Evolutionary conservation across 2,113 vertebrate species (phyloP).

Genomic region (Ginglymostoma cirratum): DNA sequence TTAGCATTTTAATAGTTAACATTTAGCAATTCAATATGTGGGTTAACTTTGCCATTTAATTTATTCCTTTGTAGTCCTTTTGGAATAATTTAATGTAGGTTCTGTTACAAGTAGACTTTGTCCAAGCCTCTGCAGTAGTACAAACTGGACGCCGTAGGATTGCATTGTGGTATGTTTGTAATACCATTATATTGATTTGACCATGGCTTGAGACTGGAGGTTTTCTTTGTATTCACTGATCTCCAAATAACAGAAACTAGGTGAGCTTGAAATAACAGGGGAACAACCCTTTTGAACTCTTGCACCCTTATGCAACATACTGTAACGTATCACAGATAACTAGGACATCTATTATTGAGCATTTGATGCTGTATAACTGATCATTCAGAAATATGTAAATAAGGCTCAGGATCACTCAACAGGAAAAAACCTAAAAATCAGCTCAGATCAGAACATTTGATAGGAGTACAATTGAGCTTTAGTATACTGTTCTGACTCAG

Average conservation of each 20-base stretch:
- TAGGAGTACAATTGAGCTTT: neutral
- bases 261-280: neutral
- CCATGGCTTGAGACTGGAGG: neutral
- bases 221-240: neutral
- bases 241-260: neutral
- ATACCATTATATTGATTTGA: neutral
- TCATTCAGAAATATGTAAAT: neutral
- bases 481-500: neutral
- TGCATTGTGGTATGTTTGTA: neutral
- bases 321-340: neutral
- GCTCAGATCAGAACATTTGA: neutral
- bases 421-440: neutral
- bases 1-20: neutral
- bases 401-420: neutral
- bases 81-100: neutral
- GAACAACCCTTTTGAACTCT: neutral
- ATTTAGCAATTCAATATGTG: neutral
- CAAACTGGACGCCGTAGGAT: neutral
- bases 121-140: neutral
- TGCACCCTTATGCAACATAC: too few relatives aligned
- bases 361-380: neutral
- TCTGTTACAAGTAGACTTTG: neutral
- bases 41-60: constrained; percentile 14
- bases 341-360: neutral
- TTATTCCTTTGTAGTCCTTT: neutral